Conservation (phyloP, 2,888 invertebrate species). For the Athrips mouffetella region DNA sequence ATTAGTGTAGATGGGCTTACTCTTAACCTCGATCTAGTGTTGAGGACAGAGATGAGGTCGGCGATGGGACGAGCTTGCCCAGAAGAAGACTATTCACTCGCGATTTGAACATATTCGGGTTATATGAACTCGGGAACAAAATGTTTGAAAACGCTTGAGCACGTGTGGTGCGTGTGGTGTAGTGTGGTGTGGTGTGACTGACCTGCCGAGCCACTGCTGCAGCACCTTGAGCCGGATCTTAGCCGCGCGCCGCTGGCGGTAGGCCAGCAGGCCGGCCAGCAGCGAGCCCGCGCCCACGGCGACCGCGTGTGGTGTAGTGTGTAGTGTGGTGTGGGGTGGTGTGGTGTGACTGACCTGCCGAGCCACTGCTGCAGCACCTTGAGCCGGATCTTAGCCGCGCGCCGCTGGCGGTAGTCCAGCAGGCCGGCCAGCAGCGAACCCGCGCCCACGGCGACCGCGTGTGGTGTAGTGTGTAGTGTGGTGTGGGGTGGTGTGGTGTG, state of each 20-base stretch:
- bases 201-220: neutral
- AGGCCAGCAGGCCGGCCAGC: neutral
- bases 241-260: neutral
- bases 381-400: neutral
- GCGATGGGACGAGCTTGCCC: no score
- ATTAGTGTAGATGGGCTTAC: no score
- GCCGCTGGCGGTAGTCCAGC: neutral
- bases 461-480: neutral
- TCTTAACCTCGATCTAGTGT: no score
- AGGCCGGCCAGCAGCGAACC: constrained; percentile 7
- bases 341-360: neutral
- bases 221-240: neutral
- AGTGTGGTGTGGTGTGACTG: neutral
- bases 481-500: neutral
- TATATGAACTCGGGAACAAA: neutral
- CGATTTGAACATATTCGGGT: neutral
- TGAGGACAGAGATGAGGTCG: no score
- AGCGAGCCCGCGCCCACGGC: no score
- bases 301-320: no score
- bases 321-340: neutral
- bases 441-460: no score
- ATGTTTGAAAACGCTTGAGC: no score
- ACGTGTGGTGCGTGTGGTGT: neutral
- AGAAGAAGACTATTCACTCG: no score
- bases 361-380: neutral